Evolutionary conservation across 2,888 invertebrate genomes (phyloP), one percentile per base, ranked within the genome.

Genomic region (Colostygia pectinataria): DNA sequence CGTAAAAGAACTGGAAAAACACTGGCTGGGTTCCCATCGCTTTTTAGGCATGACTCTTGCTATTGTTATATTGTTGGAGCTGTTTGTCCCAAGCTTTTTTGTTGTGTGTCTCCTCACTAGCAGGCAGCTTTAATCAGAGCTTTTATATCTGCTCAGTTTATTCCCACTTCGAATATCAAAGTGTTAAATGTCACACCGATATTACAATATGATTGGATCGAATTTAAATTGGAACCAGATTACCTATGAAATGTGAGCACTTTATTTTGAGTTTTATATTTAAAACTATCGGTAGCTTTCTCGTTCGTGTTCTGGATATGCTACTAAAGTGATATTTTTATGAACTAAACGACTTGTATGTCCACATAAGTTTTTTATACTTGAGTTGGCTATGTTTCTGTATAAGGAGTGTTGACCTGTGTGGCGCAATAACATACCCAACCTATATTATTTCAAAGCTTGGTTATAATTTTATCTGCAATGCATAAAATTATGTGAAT

Each of bases 121-220:
- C 2, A 25, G 13, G 27, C 10, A 27, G 14, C 40, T 45, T 38
- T 38, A 44, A 44, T 45, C 25, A 45, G 13, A 4, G 28, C 14
- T 24, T 34, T 25, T 8, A 23, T 23, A 36, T 18, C 38, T 23
- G 10, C 10, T 41, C 28, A 9, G 36, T 36, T 44, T 14, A 65
- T 62, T 50, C 53, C 58, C 41, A 33, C 33, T 39, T 52, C 49
- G 63, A 44, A 57, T 63, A 65, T 66, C 63, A 66, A 63, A 53
- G 61, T 64, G 68, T 66, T 66, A 65, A 65, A 63, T 63, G 57
- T 66, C 63, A 53, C 53, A 57, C 39, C 27, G 50, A 54, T 28
- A 28, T 36, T 15, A 25, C 13, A 14, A 40, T 40, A 47, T 61
- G 63, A 67, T 65, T 65, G 67, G 62, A 49, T 53, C 55, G 42